These are phyloP conservation scores for Eurytoma adleriae DNA, from an alignment of 2,888 invertebrate genomes.

Conservation along the genomic window DNA sequence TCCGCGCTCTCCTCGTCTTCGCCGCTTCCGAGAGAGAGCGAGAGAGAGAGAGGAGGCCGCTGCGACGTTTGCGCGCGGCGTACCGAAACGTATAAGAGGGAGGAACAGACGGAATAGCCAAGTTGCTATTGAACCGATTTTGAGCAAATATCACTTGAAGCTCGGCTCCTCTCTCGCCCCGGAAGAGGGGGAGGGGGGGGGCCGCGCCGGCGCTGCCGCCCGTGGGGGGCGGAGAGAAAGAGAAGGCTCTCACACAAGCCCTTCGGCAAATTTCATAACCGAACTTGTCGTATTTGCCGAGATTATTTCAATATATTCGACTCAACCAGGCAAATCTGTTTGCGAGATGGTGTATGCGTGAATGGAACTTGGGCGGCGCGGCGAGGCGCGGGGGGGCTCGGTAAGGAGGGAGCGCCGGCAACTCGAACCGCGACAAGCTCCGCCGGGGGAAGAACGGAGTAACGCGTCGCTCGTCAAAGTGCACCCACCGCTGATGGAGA, in stretches of 20 bases:
- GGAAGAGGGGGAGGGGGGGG: slow-evolving; percentile 52
- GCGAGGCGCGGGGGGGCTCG: slow-evolving; percentile 5
- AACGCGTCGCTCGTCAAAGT: slow-evolving; percentile 49
- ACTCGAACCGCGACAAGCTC: not conserved
- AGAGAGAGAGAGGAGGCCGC: slow-evolving; percentile 51
- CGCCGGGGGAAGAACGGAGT: slow-evolving; percentile 13
- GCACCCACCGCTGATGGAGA: slow-evolving; percentile 6
- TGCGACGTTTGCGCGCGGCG: slow-evolving; percentile 54
- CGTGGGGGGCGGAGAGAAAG: slow-evolving; percentile 61
- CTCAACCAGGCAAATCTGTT: slow-evolving; percentile 75
- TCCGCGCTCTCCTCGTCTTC: slow-evolving; percentile 18
- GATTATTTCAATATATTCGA: slow-evolving; percentile 77
- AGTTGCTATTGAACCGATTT: slow-evolving; percentile 77
- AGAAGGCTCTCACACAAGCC: slow-evolving; percentile 74
- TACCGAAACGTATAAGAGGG: slow-evolving; percentile 73
- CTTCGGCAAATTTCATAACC: slow-evolving; percentile 77
- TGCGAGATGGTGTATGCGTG: slow-evolving; percentile 75
- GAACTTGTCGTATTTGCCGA: slow-evolving; percentile 77
- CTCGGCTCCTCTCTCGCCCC: slow-evolving; percentile 18
- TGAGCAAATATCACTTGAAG: slow-evolving; percentile 75
- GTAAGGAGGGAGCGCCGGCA: slow-evolving; percentile 1
- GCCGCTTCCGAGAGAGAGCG: slow-evolving; percentile 30
- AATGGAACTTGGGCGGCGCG: slow-evolving; percentile 71
- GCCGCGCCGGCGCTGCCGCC: slow-evolving; percentile 11
- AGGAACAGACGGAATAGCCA: slow-evolving; percentile 70